Conservation (phyloP, 23 tunicate species). For the Ciona savignyi region DNA sequence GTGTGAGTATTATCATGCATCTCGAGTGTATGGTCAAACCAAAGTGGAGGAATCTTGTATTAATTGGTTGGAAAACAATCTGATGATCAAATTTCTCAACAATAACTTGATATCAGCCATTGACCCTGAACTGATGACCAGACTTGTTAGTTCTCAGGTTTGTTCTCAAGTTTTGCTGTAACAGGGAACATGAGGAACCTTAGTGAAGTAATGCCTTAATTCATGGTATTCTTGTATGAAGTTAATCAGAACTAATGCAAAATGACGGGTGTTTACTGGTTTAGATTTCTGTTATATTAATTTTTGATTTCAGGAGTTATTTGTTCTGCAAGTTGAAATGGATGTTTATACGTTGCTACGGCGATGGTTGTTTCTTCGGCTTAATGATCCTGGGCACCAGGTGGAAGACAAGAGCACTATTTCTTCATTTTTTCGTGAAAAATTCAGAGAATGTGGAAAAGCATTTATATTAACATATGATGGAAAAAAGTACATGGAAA, state of each 20-base stretch:
- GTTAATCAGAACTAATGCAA: no score
- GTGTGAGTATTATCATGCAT: slow-evolving; percentile 47
- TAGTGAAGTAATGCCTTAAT: no score
- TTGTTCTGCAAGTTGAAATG: slow-evolving; percentile 99
- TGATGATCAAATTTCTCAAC: slow-evolving; percentile 51
- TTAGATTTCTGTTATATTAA: no score
- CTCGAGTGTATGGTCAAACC: slow-evolving; percentile 75
- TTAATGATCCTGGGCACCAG: slow-evolving; percentile 5
- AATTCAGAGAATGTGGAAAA: slow-evolving; percentile 6
- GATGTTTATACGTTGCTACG: slow-evolving; percentile 87
- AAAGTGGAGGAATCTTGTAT: slow-evolving; percentile 57
- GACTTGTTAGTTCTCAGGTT: slow-evolving; percentile 39
- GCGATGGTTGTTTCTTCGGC: slow-evolving; percentile 64
- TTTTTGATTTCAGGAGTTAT: slow-evolving; percentile 26
- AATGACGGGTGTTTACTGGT: no score
- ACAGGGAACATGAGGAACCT: no score
- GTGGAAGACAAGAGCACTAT: slow-evolving; percentile 3
- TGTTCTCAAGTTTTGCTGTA: no score
- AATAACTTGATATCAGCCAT: slow-evolving; percentile 18
- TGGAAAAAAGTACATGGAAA: slow-evolving; percentile 32
- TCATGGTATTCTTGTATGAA: no score
- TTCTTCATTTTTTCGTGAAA: slow-evolving; percentile 32
- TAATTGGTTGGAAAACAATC: slow-evolving; percentile 87
- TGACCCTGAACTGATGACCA: slow-evolving; percentile 51
- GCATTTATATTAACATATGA: slow-evolving; percentile 32